phyloP scores from a whole-genome alignment of 1,140 invertebrate species.

The Idris sp. region DNA sequence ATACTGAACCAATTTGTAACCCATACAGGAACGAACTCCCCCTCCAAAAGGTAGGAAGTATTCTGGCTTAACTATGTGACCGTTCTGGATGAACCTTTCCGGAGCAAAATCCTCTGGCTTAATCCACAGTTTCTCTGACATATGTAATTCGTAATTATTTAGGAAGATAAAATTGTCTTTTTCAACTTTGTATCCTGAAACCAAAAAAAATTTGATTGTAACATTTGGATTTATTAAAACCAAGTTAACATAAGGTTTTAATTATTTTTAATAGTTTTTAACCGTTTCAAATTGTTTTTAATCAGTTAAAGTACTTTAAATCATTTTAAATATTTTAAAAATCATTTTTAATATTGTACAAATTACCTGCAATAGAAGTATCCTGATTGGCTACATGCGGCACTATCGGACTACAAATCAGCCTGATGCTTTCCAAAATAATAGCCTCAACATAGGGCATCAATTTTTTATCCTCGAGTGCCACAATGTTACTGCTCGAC shows the following conservation, averaged over 20 bases:
- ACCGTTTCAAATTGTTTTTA: no score
- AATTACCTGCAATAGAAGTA: conserved; percentile 83
- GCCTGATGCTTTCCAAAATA: conserved; percentile 87
- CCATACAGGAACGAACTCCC: conserved; percentile 91
- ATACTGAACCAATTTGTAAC: conserved; percentile 89
- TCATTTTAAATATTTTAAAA: no score
- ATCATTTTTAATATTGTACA: no score
- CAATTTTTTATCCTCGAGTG: conserved; percentile 81
- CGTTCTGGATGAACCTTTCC: conserved; percentile 85
- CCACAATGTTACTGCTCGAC: conserved; percentile 78
- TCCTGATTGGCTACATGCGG: conserved; percentile 91
- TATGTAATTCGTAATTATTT: conserved; percentile 92
- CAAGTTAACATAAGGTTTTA: no score
- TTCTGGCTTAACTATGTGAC: conserved; percentile 76
- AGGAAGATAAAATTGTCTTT: conserved; percentile 91
- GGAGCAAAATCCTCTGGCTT: conserved; percentile 79
- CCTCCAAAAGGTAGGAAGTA: conserved; percentile 93
- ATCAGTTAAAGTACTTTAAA: no score
- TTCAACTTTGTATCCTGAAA: conserved; percentile 82
- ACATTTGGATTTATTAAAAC: no score
- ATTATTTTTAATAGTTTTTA: no score
- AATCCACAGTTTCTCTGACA: conserved; percentile 85
- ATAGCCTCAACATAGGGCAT: conserved; percentile 92
- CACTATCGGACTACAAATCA: conserved; percentile 92
- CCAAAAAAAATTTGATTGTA: no score